These are phyloP conservation scores for Entomobrya multifasciata DNA, from an alignment of 2,888 invertebrate species.

Conservation along the genomic window DNA sequence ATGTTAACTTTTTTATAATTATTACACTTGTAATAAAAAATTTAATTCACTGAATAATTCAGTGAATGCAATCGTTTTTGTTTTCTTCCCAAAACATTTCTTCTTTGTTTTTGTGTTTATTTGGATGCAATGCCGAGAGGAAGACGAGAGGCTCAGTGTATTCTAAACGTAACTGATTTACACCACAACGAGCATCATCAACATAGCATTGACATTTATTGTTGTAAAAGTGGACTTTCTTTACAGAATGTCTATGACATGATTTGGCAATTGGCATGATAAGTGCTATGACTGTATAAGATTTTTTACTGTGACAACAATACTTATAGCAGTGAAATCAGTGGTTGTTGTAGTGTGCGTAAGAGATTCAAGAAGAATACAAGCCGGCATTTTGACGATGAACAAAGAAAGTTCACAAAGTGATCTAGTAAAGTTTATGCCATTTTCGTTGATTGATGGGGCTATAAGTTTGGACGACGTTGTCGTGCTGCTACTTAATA, in stretches of 20 bases:
- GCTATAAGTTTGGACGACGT: not conserved
- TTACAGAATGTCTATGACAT: no score
- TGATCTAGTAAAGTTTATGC: conserved; percentile 15
- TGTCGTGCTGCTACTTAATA: conserved; percentile 11
- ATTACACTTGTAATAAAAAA: not conserved
- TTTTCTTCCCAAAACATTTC: no score
- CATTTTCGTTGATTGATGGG: conserved; percentile 40
- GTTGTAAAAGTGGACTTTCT: no score
- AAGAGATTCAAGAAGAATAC: not conserved
- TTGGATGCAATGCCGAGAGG: no score
- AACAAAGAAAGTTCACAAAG: conserved; percentile 38
- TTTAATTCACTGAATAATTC: not conserved
- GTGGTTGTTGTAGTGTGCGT: not conserved
- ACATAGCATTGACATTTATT: no score
- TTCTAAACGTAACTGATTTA: no score
- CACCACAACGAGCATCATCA: no score
- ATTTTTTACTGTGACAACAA: not conserved
- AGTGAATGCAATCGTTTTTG: no score
- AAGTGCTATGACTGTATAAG: not conserved
- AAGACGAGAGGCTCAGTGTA: no score
- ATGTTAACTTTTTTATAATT: not conserved
- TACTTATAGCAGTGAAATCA: not conserved
- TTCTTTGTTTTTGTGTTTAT: no score
- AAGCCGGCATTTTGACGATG: not conserved
- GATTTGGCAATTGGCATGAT: no score